Conservation (phyloP, 2,797 vertebrate genomes). For the Potorous gilbertii region DNA sequence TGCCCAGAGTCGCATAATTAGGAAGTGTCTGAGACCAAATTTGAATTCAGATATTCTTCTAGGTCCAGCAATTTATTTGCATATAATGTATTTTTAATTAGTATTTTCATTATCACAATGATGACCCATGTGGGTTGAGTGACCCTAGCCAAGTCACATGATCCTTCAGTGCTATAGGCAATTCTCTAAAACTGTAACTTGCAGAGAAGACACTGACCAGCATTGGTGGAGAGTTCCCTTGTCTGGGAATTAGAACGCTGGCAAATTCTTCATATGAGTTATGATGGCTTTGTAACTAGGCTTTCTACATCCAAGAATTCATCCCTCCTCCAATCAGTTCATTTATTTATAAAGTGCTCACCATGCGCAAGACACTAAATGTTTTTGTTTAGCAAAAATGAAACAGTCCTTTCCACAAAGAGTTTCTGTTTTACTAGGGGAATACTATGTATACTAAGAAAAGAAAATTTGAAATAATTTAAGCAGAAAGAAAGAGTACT, state of each 20-base stretch:
- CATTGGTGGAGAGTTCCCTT: background rate
- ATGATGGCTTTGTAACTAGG: background rate
- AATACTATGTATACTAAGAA: background rate
- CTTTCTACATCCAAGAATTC: background rate
- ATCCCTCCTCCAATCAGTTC: background rate
- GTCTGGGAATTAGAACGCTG: background rate
- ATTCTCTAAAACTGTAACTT: background rate
- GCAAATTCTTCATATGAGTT: background rate
- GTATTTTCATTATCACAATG: too few relatives aligned
- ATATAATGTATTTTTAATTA: too few relatives aligned
- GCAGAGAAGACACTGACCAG: background rate
- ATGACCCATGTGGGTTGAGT: background rate
- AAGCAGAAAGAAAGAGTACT: background rate
- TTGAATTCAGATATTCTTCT: too few relatives aligned
- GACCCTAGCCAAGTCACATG: background rate
- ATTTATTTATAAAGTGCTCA: background rate
- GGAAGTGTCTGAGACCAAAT: too few relatives aligned
- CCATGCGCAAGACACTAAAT: background rate
- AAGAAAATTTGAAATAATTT: background rate
- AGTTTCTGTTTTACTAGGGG: background rate
- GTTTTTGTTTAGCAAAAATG: background rate
- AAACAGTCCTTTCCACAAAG: background rate
- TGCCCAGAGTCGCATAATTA: too few relatives aligned
- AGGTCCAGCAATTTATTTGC: too few relatives aligned
- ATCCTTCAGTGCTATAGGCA: background rate